phyloP scores from a whole-genome alignment of 2,113 vertebrate genomes.

The Aldabrachelys gigantea region DNA sequence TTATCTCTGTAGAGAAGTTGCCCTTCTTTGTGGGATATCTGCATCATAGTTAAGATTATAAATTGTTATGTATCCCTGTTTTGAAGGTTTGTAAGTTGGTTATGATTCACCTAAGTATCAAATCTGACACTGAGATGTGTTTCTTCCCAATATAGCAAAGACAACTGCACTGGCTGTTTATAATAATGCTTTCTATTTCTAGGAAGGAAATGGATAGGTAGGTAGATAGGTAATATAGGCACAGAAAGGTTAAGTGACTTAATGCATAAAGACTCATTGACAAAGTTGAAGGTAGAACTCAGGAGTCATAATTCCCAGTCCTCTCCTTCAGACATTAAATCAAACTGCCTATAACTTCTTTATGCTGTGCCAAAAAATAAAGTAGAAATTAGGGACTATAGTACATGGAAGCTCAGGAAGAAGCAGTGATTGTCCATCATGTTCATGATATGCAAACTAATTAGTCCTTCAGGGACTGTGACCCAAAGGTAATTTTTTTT shows the following conservation, averaged over 20 bases:
- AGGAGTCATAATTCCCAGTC: background rate
- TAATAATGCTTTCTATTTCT: background rate
- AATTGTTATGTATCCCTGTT: background rate
- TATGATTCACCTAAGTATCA: background rate
- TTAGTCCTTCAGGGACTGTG: background rate
- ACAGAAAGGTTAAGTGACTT: background rate
- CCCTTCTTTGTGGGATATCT: background rate
- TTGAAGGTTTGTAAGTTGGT: background rate
- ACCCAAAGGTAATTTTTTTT: slow-evolving; percentile 30
- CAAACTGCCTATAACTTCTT: background rate
- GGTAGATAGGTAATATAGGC: background rate
- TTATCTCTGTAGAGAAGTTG: background rate
- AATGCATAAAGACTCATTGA: background rate
- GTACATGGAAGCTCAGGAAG: background rate
- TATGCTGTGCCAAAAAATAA: background rate
- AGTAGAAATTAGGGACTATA: background rate
- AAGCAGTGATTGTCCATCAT: background rate
- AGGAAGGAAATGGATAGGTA: background rate
- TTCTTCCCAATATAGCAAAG: background rate
- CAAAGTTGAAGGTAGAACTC: background rate
- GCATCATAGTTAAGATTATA: background rate
- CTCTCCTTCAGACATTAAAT: background rate
- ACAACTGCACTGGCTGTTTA: background rate
- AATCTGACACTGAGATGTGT: fast-evolving
- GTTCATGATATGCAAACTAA: slow-evolving; percentile 2